Base-by-base conservation (phyloP, 2,113 vertebrate species). In the Sylvietta virens region DNA sequence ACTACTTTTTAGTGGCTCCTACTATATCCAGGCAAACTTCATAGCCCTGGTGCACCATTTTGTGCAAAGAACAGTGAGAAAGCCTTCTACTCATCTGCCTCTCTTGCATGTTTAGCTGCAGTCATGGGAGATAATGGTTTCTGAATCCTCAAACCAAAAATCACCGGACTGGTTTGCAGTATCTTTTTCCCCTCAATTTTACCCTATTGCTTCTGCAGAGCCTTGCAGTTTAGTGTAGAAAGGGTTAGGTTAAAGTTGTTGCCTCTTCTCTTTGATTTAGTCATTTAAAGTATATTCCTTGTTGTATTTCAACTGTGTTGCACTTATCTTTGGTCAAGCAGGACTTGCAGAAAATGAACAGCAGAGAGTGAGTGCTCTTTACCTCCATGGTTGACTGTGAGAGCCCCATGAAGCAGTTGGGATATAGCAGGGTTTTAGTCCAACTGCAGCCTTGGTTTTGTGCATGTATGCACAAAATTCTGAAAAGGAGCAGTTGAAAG, bases 381-480 rank as follows among this genome's bases (percentile, higher is more conserved):
- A 44, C 24, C 18, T 51, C 22, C 5, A 3, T 4, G 4, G 16
- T 15, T 54, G 44, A 13, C 45, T 56, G 33, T 45, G 50, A 67
- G 21, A 60, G 30, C 24, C 53, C 35, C 13, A 17, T 18, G 26
- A 26, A 66, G 35, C 33, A 47, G 13, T 5, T 45, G 61, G 45
- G 65, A 5, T 28, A 16, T 18, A 28, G 33, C n/a, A 66, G 23
- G 44, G 28, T 30, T 19, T 37, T 45, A 21, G 28, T 67, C 13
- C 45, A 67, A 0, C 24, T 56, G 33, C 33, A 51, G 70, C 35
- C 53, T 74, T 70, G 54, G 30, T 33, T 4, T 1, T 33, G 14
- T 39, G 33, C 14, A 27, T 28, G 2, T 7, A 22, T 0, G 1
- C 30, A 20, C 2, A 39, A 39, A 82, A 40, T 15, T 21, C 74